Base-by-base conservation (phyloP, 2,113 vertebrate species). In the Triplophysa siluroides region DNA sequence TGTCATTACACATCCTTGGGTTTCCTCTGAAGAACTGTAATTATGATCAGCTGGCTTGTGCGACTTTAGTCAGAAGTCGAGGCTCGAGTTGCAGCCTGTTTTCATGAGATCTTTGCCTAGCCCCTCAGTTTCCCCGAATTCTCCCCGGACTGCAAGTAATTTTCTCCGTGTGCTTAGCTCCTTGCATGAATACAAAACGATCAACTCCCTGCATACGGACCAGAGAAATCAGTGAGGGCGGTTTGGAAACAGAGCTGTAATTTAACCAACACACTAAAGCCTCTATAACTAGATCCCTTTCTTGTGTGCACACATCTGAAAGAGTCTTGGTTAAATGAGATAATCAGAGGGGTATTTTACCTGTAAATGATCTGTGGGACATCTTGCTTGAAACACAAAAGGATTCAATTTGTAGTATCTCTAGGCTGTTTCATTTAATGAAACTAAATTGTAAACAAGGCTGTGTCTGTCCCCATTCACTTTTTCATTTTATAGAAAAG, bases 191-290 rank as follows among this genome's bases (percentile, higher is more conserved):
- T 78, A 56, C 56, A 77, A 68, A 72, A 67, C 19, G 16, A 67
- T 62, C 76, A 69, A 60, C 23, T 68, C 45, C 19, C 67, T 78
- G 63, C 69, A 58, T 41, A 47, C 24, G 13, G 18, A 75, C 10
- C 33, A 52, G 70, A 71, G 73, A 65, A 84, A 79, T 76, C 65
- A 4, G 21, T 76, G 56, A 63, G 61, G 50, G 54, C 56, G 56
- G 67, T 81, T 47, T 52, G 24, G 43, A 58, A 81, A 60, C 83
- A 18, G 26, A 56, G 76, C 61, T 70, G 85, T 71, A 83, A 86
- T 4, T 4, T 73, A 84, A 79, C 79, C 81, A 56, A 3, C 58
- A 41, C 73, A 75, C 78, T 33, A 41, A 78, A 88, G 78, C 58
- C 80, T 72, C 24, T 74, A 38, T 18, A 78, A 81, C 61, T 56